A percentile compares a stretch with the other conserved stretches of the same genome.
Conservation (phyloP, 2,113 vertebrate genomes). For the Urocolius indicus region DNA sequence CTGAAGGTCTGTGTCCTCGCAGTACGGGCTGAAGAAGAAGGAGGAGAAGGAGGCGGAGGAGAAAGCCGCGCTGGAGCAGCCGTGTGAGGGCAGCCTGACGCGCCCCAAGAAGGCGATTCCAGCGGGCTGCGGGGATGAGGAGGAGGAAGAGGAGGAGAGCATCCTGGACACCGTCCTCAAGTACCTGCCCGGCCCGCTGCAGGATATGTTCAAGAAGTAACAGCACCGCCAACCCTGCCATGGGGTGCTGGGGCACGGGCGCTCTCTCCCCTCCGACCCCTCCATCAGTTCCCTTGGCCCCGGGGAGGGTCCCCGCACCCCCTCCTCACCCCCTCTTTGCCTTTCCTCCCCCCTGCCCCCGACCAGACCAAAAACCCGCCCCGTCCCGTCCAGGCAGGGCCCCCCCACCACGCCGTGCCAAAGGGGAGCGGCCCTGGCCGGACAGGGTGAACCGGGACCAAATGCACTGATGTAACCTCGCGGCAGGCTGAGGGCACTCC, state of each 20-base stretch:
- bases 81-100: conserved; percentile 94
- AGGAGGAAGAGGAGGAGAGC: conserved; percentile 95
- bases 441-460: conserved; percentile 65
- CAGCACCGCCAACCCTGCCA: conserved; percentile 43
- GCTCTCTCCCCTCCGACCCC: conserved; percentile 4
- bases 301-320: neutral
- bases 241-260: conserved; percentile 67
- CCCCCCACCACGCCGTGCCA: conserved; percentile 6
- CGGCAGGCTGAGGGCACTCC: conserved; percentile 32
- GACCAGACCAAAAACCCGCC: conserved; percentile 21
- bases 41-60: conserved; percentile 98
- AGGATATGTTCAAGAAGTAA: conserved; percentile 99
- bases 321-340: neutral
- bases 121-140: conserved; percentile 91
- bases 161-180: conserved; percentile 99
- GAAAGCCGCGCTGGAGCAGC: conserved; percentile 96
- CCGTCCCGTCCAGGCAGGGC: conserved; percentile 52
- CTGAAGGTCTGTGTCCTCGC: conserved; percentile 6
- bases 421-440: conserved; percentile 44
- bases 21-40: conserved; percentile 99
- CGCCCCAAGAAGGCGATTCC: conserved; percentile 97
- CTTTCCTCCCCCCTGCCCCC: neutral
- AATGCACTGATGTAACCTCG: conserved; percentile 67
- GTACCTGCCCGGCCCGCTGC: conserved; percentile 94
- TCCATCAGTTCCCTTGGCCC: conserved; percentile 33